phyloP scores from a whole-genome alignment of 2,113 vertebrate genomes.

The Paraplagusia blochii region DNA sequence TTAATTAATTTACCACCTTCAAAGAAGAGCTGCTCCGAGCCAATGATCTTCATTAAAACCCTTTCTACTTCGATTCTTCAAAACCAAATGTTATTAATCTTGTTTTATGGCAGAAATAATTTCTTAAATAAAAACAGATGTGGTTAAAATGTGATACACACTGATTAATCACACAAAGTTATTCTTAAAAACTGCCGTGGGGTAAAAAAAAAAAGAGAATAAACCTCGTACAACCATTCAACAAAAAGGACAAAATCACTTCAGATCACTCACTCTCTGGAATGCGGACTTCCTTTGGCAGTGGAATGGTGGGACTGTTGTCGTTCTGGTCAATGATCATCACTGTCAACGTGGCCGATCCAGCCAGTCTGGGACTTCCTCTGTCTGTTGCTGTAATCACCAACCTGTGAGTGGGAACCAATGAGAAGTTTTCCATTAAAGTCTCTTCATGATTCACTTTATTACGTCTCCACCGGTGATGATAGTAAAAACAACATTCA shows the following conservation, averaged over 20 bases:
- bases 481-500: neutral
- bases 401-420: conserved; percentile 72
- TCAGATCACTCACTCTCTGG: conserved; percentile 84
- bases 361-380: conserved; percentile 86
- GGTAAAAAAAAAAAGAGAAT: no score
- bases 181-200: no score
- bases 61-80: no score
- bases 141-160: no score
- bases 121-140: no score
- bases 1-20: no score
- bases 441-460: neutral
- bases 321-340: conserved; percentile 95
- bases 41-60: no score
- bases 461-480: neutral
- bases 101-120: no score
- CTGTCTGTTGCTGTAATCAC: conserved; percentile 91
- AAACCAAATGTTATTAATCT: no score
- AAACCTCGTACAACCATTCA: no score
- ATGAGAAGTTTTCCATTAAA: conserved; percentile 2
- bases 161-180: no score
- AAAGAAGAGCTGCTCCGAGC: no score
- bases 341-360: conserved; percentile 89
- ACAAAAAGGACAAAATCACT: neutral
- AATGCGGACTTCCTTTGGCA: conserved; percentile 85
- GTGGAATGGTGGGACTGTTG: conserved; percentile 93